These are phyloP conservation scores for Syngnathus floridae DNA, from an alignment of 2,113 vertebrate species.

Conservation along the genomic window DNA sequence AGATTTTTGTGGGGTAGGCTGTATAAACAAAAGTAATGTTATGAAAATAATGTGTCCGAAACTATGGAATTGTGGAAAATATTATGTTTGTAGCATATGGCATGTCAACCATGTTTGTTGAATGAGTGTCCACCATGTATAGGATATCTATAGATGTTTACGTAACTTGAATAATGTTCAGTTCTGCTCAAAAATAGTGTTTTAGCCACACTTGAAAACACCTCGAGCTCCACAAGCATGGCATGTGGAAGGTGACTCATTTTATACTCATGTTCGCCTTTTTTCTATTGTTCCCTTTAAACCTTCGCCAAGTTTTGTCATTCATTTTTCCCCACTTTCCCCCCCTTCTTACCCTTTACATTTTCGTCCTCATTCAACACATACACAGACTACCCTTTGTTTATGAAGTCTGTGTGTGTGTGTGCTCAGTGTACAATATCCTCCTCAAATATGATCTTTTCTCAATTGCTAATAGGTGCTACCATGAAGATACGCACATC, in stretches of 20 bases:
- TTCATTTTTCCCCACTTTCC: conserved; percentile 10
- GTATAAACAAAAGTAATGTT: neutral
- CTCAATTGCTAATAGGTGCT: conserved; percentile 32
- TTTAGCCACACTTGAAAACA: neutral
- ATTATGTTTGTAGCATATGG: neutral
- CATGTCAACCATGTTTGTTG: neutral
- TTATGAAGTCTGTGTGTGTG: conserved; percentile 34
- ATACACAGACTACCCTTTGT: conserved; percentile 11
- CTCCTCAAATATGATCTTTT: conserved; percentile 46
- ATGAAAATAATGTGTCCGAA: neutral
- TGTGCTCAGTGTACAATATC: conserved; percentile 11
- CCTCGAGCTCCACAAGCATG: neutral
- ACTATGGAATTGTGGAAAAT: neutral
- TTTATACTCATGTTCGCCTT: conserved; percentile 3
- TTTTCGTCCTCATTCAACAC: conserved; percentile 54
- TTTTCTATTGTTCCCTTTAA: conserved; percentile 5
- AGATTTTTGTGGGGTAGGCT: neutral
- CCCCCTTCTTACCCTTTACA: conserved; percentile 5
- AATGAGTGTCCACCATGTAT: neutral
- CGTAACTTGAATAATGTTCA: neutral
- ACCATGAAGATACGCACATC: conserved; percentile 18
- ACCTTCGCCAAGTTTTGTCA: neutral
- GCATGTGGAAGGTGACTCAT: conserved; percentile 3
- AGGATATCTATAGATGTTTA: neutral
- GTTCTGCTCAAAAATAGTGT: neutral